Evolutionary conservation across 23 tunicate species (phyloP).

Genomic region (Aplidium turbinatum): DNA sequence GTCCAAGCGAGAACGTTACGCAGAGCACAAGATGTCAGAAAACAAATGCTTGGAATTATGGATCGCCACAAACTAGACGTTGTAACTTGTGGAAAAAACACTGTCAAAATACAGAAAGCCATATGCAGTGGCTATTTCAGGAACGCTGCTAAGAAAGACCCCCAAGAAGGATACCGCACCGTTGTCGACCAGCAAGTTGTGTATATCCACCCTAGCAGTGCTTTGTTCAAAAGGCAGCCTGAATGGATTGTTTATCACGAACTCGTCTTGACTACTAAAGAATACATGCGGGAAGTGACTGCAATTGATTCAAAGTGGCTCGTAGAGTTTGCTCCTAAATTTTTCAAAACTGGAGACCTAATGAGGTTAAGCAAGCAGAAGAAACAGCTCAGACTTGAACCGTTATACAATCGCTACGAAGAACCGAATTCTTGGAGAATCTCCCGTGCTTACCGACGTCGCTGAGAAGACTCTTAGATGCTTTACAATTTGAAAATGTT

Average conservation of each 20-base stretch:
- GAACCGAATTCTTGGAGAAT: constrained; percentile 98
- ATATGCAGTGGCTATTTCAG: constrained; percentile 95
- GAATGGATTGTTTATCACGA: constrained; percentile 99
- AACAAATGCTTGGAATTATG: constrained; percentile 99
- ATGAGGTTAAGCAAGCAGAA: constrained; percentile 92
- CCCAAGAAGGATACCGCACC: constrained; percentile 97
- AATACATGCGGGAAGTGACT: constrained; percentile 98
- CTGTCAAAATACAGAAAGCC: constrained; percentile 92
- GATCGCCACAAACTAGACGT: constrained; percentile 97
- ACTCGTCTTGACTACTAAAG: constrained; percentile 95
- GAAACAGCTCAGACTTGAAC: constrained; percentile 91
- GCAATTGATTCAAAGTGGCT: constrained; percentile 96
- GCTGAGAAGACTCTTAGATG: too few relatives aligned
- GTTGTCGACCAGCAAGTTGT: constrained; percentile 95
- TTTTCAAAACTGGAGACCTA: constrained; percentile 94
- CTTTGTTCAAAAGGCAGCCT: constrained; percentile 91
- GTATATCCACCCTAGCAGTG: constrained; percentile 94
- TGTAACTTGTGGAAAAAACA: constrained; percentile 90
- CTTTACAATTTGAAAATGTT: too few relatives aligned
- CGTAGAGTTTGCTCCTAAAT: constrained; percentile 97
- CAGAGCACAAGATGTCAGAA: constrained; percentile 95
- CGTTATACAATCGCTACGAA: constrained; percentile 91
- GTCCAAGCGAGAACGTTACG: constrained; percentile 94
- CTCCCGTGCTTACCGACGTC: constrained; percentile 85
- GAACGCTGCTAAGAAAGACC: constrained; percentile 96